These are phyloP conservation scores for Cryptocheilus praepositus DNA, from an alignment of 2,888 invertebrate genomes.

Conservation along the genomic window DNA sequence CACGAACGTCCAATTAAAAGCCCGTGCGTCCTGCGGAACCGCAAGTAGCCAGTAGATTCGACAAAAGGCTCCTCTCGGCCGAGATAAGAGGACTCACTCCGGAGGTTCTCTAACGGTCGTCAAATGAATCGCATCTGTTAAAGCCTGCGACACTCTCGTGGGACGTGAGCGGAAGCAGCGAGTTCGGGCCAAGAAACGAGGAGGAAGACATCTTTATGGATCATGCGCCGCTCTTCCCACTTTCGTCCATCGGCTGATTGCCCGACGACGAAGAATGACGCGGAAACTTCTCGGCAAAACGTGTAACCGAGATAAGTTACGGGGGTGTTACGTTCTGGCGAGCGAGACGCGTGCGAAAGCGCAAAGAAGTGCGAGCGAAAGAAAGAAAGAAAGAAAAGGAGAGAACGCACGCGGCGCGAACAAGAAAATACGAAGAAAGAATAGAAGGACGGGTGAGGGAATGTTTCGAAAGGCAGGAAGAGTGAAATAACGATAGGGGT, in stretches of 20 bases:
- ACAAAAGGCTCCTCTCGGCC: too few relatives aligned
- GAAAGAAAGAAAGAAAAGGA: conserved; percentile 2
- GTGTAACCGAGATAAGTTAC: conserved; percentile 39
- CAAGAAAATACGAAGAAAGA: conserved; percentile 16
- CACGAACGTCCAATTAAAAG: too few relatives aligned
- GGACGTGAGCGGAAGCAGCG: too few relatives aligned
- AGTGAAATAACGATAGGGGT: background rate
- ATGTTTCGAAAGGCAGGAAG: conserved; percentile 2
- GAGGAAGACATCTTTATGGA: conserved; percentile 30
- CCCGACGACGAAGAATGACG: conserved; percentile 28
- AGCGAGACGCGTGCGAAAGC: conserved; percentile 12
- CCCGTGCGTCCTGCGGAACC: too few relatives aligned
- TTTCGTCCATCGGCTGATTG: conserved; percentile 12
- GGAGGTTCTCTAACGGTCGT: too few relatives aligned
- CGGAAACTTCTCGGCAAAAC: conserved; percentile 29
- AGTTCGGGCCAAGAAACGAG: background rate
- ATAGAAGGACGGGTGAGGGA: conserved; percentile 1
- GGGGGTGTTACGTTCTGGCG: conserved; percentile 27
- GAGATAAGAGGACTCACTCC: too few relatives aligned
- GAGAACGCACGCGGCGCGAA: background rate
- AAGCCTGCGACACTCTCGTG: too few relatives aligned
- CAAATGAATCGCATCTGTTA: too few relatives aligned
- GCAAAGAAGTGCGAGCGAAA: background rate
- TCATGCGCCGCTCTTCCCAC: conserved; percentile 11
- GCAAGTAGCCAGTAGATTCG: too few relatives aligned